Base-by-base conservation (phyloP, 2,113 vertebrate genomes). In the Notarius lentiginosus region DNA sequence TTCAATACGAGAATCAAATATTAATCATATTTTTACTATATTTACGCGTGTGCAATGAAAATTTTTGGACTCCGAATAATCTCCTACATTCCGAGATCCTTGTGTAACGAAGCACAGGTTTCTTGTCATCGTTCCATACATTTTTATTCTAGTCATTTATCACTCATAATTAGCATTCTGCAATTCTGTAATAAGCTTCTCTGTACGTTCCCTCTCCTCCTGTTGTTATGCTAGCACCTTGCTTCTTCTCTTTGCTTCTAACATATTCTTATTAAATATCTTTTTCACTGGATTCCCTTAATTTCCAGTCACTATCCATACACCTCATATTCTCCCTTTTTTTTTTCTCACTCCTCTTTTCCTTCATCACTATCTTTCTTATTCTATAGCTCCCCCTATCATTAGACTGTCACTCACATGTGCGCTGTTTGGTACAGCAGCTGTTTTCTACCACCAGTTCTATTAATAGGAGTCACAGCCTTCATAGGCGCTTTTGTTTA, bases 371-470 rank as follows among this genome's bases (percentile, higher is more conserved):
- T 66, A 81, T 89, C 72, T 88, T 65, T 80, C 80, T 20, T 86
- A 83, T 87, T 85, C 65, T 83, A 90, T 79, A 75, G 66, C 63
- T 47, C 85, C 80, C 92, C 88, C 91, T 92, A 90, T 92, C 89
- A 93, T 95, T 94, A 94, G 89, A 90, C 91, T 92, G 92, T 94
- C 92, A 94, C 85, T 93, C 87, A 87, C 88, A 92, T 92, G 87
- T 92, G 91, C 88, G 88, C 91, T 91, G 84, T 93, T 91, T 92
- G 89, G 85, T 90, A 88, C 87, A 94, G 94, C 95, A 95, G 94
- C 93, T 95, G 95, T 93, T 94, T 91, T 91, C 91, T 89, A 90
- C 92, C 92, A 93, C 91, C 91, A 90, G 92, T 90, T 93, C 93
- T 94, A 95, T 95, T 94, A 94, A 94, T 94, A 94, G 91, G 93